Base-by-base conservation (phyloP, 2,113 vertebrate species). In the Platycercus adscitus region DNA sequence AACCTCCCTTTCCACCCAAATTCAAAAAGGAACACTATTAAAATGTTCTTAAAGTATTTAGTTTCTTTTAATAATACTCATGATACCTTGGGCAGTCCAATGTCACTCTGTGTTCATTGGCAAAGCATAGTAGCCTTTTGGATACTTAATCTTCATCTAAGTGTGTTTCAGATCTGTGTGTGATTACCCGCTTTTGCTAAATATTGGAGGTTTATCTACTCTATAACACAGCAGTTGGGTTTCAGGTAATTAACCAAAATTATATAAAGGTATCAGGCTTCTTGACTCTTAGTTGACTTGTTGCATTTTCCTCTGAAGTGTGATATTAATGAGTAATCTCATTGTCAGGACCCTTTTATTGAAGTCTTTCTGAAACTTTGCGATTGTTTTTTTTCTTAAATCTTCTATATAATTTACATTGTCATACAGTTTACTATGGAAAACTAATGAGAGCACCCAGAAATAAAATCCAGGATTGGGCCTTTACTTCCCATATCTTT, bases 11-110 rank as follows among this genome's bases (percentile, higher is more conserved):
- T 93, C 93, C 86, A 96, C 93, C 53, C 76, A 46, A 88, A 91
- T 89, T 92, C 24, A 81, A 84, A 84, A 93, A 69, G n/a, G 64
- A 95, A 47, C 77, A 55, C 52, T 93, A 90, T 91, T 95, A 86
- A 92, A 95, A 81, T 84, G 47, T 95, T 94, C 94, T 96, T 93
- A 86, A 95, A 95, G 89, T 96, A 97, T 96, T 95, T 91, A 46
- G 80, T 96, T 97, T 96, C 88, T 89, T 94, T 79, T 94, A 92
- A 95, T 92, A 96, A 93, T 66, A 81, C 44, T 93, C 52, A 79
- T 84, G 68, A 78, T 95, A 76, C 60, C 46, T 6, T 86, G 80
- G 35, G 53, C 84, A 64, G 83, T 93, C 91, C 94, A 91, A 47
- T 49, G 50, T 47, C 41, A 89, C 61, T 87, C 65, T 93, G 86